Percentiles rank a stretch among this genome's conserved stretches.
Evolutionary conservation across 2,888 invertebrate species (phyloP).

Genomic region (Nymphalis urticae): DNA sequence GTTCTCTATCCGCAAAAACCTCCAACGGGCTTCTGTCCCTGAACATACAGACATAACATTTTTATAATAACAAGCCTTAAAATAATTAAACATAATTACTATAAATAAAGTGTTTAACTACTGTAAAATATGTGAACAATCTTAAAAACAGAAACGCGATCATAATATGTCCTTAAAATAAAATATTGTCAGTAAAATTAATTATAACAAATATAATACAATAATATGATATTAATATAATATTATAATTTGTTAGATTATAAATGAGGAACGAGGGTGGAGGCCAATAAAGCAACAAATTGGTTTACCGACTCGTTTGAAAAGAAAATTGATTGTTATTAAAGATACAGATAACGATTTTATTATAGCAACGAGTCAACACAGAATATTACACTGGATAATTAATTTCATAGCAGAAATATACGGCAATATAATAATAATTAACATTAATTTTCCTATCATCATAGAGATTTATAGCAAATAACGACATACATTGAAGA

Average conservation of each 20-base stretch:
- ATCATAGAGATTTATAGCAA: no score
- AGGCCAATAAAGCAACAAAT: conserved; percentile 4
- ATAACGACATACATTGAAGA: no score
- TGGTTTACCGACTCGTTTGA: conserved; percentile 8
- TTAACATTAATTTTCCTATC: no score
- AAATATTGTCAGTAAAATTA: no score
- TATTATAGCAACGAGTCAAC: conserved; percentile 4
- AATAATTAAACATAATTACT: no score
- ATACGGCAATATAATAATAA: no score
- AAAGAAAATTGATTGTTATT: conserved; percentile 8
- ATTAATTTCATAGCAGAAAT: background rate
- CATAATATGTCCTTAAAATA: no score
- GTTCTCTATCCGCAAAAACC: conserved; percentile 49
- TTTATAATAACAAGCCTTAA: background rate
- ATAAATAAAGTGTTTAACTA: no score
- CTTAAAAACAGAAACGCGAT: no score
- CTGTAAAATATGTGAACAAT: no score
- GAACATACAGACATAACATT: conserved; percentile 13
- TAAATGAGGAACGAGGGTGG: background rate
- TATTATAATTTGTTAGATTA: conserved; percentile 7
- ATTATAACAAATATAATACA: no score
- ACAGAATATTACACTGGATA: background rate
- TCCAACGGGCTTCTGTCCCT: conserved; percentile 39
- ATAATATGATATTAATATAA: background rate
- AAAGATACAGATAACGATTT: conserved; percentile 5